Conservation (phyloP, 2,797 vertebrate genomes). For the Thunnus albacares region DNA sequence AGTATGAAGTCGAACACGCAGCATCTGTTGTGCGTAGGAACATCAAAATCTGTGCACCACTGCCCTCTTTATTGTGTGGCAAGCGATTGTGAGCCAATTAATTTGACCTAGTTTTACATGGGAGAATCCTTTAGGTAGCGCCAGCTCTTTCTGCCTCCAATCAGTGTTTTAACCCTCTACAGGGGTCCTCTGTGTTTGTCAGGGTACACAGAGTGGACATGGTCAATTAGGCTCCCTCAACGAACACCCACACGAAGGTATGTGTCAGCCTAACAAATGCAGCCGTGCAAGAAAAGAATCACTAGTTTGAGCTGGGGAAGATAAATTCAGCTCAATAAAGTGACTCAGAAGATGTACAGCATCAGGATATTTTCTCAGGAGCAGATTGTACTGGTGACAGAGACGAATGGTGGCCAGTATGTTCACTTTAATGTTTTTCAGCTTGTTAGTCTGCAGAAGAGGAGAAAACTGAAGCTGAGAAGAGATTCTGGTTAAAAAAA, state of each 20-base stretch:
- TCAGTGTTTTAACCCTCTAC: conserved; percentile 52
- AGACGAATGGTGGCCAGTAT: conserved; percentile 20
- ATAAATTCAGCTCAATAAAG: conserved; percentile 47
- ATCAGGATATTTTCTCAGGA: conserved; percentile 31
- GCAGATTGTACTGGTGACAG: conserved; percentile 10
- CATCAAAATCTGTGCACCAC: conserved; percentile 29
- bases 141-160: conserved; percentile 35
- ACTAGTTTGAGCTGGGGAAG: conserved; percentile 43
- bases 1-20: conserved; percentile 25
- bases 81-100: conserved; percentile 62
- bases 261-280: conserved; percentile 50
- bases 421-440: conserved; percentile 19
- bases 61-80: conserved; percentile 52
- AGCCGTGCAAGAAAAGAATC: conserved; percentile 38
- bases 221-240: conserved; percentile 67
- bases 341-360: conserved; percentile 29
- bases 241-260: conserved; percentile 59
- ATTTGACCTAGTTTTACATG: conserved; percentile 71
- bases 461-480: background rate
- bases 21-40: conserved; percentile 43
- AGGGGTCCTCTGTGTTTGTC: conserved; percentile 52
- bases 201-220: conserved; percentile 21
- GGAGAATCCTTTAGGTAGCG: conserved; percentile 48
- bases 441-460: conserved; percentile 18
- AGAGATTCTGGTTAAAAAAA: background rate